A percentile compares a stretch with the other conserved stretches of the same genome.
phyloP scores from a whole-genome alignment of 2,113 vertebrate species.

The Cercocebus atys region DNA sequence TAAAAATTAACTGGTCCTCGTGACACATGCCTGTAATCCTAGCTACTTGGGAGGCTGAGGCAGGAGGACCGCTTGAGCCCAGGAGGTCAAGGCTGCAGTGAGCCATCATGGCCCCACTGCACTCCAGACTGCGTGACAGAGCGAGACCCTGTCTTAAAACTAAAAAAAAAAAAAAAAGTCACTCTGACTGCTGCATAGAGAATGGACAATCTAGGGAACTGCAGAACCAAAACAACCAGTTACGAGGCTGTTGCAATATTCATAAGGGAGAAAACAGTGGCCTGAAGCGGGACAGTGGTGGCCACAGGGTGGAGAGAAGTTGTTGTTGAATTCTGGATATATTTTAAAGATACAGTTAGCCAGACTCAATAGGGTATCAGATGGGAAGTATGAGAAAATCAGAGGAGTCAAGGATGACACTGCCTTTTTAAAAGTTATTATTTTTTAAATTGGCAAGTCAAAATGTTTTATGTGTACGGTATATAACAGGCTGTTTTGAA shows the following conservation, averaged over 20 bases:
- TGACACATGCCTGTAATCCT: too few relatives aligned
- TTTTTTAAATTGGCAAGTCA: neutral
- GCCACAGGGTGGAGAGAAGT: fast-evolving
- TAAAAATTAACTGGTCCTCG: too few relatives aligned
- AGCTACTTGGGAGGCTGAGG: too few relatives aligned
- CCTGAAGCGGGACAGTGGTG: fast-evolving
- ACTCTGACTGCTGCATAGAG: neutral
- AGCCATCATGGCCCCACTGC: too few relatives aligned
- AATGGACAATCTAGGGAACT: fast-evolving
- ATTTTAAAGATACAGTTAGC: neutral
- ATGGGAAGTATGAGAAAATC: neutral
- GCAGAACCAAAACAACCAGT: neutral
- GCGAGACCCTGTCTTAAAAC: too few relatives aligned
- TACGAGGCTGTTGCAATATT: neutral
- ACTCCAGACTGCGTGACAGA: too few relatives aligned
- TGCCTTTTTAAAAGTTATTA: neutral
- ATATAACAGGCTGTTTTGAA: neutral
- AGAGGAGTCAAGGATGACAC: neutral
- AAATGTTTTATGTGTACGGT: neutral
- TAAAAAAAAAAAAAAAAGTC: too few relatives aligned
- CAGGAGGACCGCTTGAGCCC: too few relatives aligned
- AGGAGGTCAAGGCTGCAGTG: too few relatives aligned
- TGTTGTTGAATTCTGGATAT: neutral
- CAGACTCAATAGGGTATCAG: too few relatives aligned
- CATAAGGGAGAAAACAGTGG: neutral